Conservation (phyloP, 2,797 vertebrate species). For the Syndactyla subalaris region DNA sequence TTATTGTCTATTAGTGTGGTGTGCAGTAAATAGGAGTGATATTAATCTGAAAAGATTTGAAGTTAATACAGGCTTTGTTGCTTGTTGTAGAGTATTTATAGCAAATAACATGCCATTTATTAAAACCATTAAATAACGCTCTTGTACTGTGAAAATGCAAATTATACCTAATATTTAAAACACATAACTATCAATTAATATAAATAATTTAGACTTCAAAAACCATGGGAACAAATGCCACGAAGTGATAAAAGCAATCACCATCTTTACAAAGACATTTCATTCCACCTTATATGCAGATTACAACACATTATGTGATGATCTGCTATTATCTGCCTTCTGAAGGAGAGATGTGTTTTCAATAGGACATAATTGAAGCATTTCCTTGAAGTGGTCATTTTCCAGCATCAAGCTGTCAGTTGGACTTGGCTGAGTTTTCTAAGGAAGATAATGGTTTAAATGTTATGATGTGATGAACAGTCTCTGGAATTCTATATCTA, state of each 20-base stretch:
- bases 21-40: neutral
- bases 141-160: neutral
- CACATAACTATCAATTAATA: neutral
- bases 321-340: neutral
- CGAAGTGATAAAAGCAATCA: neutral
- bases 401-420: neutral
- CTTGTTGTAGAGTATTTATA: neutral
- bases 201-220: neutral
- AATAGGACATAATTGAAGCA: neutral
- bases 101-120: neutral
- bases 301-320: neutral
- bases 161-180: neutral
- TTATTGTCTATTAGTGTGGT: neutral
- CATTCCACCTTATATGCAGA: neutral
- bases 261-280: neutral
- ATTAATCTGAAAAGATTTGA: neutral
- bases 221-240: neutral
- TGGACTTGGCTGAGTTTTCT: neutral
- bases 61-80: neutral
- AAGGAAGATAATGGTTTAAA: neutral
- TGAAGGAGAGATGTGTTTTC: neutral
- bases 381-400: conserved; percentile 8
- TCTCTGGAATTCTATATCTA: neutral
- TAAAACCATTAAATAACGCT: neutral
- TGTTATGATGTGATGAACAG: neutral